phyloP scores from a whole-genome alignment of 2,888 invertebrate genomes.

The Pseudolycoriella hygida region DNA sequence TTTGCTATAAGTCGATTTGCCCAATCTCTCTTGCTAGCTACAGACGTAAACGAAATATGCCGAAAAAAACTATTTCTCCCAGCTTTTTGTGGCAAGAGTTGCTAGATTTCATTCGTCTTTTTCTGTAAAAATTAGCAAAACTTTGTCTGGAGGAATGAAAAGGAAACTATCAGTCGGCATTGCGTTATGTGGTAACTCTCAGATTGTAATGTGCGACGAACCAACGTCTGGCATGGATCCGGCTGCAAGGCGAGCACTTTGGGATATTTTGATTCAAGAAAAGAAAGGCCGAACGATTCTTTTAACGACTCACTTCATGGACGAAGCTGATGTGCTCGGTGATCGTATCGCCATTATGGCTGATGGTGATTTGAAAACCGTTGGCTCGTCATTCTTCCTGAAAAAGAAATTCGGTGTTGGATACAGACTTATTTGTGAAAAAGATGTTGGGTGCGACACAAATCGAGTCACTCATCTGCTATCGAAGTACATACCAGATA shows the following conservation, averaged over 20 bases:
- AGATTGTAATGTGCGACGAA: constrained; percentile 44
- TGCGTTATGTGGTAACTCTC: constrained; percentile 47
- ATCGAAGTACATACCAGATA: constrained; percentile 42
- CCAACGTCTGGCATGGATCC: constrained; percentile 68
- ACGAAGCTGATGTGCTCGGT: constrained; percentile 74
- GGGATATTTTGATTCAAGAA: constrained; percentile 52
- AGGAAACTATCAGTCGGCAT: constrained; percentile 48
- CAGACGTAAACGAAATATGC: too few relatives aligned
- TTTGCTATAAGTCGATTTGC: too few relatives aligned
- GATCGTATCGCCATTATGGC: constrained; percentile 81
- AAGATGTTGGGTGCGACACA: constrained; percentile 33
- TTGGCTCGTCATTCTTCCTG: constrained; percentile 63
- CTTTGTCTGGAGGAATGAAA: constrained; percentile 51
- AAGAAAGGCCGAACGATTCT: constrained; percentile 51
- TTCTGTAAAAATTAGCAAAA: too few relatives aligned
- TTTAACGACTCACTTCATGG: constrained; percentile 67
- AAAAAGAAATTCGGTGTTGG: constrained; percentile 74
- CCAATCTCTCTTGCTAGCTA: too few relatives aligned
- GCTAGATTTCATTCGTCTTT: too few relatives aligned
- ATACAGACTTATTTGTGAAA: constrained; percentile 49
- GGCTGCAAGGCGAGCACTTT: constrained; percentile 51
- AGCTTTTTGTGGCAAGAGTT: too few relatives aligned
- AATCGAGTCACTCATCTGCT: constrained; percentile 39
- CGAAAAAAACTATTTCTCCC: too few relatives aligned
- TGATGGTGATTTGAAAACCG: constrained; percentile 58